Evolutionary conservation across 2,113 vertebrate genomes (phyloP), one percentile per base, ranked within the genome.

Genomic region (Ellobius talpinus): DNA sequence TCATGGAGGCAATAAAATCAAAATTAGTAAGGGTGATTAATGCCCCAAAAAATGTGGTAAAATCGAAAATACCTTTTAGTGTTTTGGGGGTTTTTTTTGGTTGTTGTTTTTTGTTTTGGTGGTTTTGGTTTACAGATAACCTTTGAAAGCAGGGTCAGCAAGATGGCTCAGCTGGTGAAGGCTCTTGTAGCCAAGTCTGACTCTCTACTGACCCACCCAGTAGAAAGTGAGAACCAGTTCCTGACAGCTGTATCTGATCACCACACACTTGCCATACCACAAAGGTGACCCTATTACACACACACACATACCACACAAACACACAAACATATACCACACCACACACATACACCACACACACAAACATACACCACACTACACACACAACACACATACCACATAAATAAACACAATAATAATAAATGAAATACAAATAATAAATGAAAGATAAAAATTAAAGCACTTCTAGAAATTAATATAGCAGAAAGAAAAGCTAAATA

Each of bases 11-110:
- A 33, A 11, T 45, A 81, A 11, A 95, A 47, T 89, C 66, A 82
- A 96, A 94, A 89, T 95, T 72, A 96, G 7, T 36, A 87, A 94
- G 91, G 50, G 24, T 24, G n/a, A 45, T 73, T 79, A 84, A 90
- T 61, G 39, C 72, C 17, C 55, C 5, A 77, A 91, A 97, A 86
- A 92, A 79, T 70, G 70, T 21, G 39, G 31, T 87, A 91, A 94
- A 96, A 79, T 74, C 93, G 50, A 81, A 97, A 96, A 90, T 76
- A 26, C 52, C 52, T 55, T 55, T 55, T 55, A 55, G 52, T 55
- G 52, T 16, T 55, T 52, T n/a, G n/a, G n/a, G 13, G 0, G 3
- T 3, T 3, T 52, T 52, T 52, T 52, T 52, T 52, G 11, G 50
- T 52, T 89, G 74, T 81, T 81, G n/a, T 19, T 55, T 58, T 24